phyloP scores from a whole-genome alignment of 2,888 invertebrate genomes.

The Camponotus fellah region DNA sequence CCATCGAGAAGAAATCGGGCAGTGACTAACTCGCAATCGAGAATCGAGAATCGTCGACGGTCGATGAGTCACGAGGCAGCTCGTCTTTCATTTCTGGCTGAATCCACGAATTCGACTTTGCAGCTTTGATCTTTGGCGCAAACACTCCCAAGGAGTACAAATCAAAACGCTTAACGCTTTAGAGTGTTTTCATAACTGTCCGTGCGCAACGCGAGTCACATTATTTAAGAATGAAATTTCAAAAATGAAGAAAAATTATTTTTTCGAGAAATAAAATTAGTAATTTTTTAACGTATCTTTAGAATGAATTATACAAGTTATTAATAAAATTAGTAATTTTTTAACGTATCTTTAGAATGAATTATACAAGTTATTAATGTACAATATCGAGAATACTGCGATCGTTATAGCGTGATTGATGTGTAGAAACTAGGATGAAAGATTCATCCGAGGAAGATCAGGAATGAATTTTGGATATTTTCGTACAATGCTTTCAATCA shows the following conservation, averaged over 20 bases:
- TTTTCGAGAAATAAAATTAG: neutral
- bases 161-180: constrained; percentile 25
- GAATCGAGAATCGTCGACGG: constrained; percentile 43
- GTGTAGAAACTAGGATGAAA: neutral
- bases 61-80: constrained; percentile 38
- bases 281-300: neutral
- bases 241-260: neutral
- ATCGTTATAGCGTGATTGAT: constrained; percentile 17
- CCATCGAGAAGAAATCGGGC: constrained; percentile 43
- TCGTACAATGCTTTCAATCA: constrained; percentile 55
- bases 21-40: constrained; percentile 15
- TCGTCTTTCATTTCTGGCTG: constrained; percentile 46
- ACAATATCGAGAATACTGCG: neutral
- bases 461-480: constrained; percentile 55
- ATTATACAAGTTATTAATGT: neutral
- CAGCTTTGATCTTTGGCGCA: constrained; percentile 40
- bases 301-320: neutral
- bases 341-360: neutral
- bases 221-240: constrained; percentile 13
- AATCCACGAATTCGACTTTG: constrained; percentile 35
- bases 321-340: neutral
- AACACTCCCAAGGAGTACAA: constrained; percentile 40
- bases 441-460: constrained; percentile 2
- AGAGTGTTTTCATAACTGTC: constrained; percentile 28
- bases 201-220: neutral